Base-by-base conservation (phyloP, 1,140 invertebrate genomes). In the Paracyclopina nana region DNA sequence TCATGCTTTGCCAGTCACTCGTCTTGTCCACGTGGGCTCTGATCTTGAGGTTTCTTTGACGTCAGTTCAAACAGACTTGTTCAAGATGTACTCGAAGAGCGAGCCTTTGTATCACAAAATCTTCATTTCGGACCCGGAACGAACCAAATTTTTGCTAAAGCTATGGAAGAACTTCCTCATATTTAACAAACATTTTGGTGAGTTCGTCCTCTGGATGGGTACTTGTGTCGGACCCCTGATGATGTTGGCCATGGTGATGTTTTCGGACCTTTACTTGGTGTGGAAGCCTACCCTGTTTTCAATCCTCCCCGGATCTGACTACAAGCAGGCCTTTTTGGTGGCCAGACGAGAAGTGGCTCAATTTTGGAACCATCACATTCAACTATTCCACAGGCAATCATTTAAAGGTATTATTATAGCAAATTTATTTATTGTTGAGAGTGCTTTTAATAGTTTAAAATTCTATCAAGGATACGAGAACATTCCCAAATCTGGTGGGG, bases 401-500 rank as follows among this genome's bases (percentile, higher is more conserved):
- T n/a, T n/a, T n/a, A n/a, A n/a, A n/a, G n/a, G n/a, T n/a, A n/a
- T n/a, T n/a, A n/a, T n/a, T n/a, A n/a, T n/a, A n/a, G n/a, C n/a
- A n/a, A n/a, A n/a, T n/a, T n/a, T n/a, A n/a, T n/a, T n/a, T n/a
- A n/a, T n/a, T n/a, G n/a, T n/a, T n/a, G n/a, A n/a, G n/a, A n/a
- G n/a, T n/a, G n/a, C n/a, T n/a, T n/a, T n/a, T n/a, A n/a, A n/a
- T n/a, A n/a, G n/a, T n/a, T n/a, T n/a, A n/a, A n/a, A n/a, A 38
- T 38, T 38, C 34, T 16, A 38, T 38, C n/a, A 38, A 44, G 91
- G 92, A 0, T 55, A 96, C 38, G 86, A 97, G 62, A 88, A 95
- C 62, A 77, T 99, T 52, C 92, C 94, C 1, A 71, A 76, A n/a
- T 66, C 75, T 49, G 78, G 82, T 6, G 76, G 84, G 55, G 90